Conservation (phyloP, 2,797 vertebrate species). For the Epinephelus coioides region DNA sequence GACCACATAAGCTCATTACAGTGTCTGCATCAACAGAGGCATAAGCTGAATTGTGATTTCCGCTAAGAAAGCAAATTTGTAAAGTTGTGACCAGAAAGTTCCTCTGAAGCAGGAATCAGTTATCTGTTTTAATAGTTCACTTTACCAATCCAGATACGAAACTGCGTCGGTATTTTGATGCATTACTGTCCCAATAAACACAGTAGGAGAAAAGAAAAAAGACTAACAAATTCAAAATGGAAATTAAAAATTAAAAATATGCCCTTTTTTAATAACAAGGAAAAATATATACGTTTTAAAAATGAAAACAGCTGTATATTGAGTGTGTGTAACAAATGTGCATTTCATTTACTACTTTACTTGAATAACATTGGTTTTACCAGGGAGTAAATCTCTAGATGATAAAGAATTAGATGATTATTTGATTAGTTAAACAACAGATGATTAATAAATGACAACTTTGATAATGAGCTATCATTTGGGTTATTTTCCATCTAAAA, state of each 20-base stretch:
- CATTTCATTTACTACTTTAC: too few relatives aligned
- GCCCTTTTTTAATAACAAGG: too few relatives aligned
- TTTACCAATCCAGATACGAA: background rate
- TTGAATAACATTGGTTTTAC: too few relatives aligned
- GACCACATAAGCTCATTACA: constrained; percentile 44
- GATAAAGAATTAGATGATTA: background rate
- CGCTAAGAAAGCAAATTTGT: background rate
- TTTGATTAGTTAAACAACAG: background rate
- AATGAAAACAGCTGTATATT: too few relatives aligned
- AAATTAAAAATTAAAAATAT: background rate
- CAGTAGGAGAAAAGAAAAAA: background rate
- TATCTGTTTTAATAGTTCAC: background rate
- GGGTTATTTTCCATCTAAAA: too few relatives aligned
- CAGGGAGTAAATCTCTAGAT: too few relatives aligned
- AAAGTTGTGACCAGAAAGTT: background rate
- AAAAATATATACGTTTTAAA: too few relatives aligned
- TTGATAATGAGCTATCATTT: too few relatives aligned
- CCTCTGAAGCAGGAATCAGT: background rate
- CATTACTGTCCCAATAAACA: too few relatives aligned
- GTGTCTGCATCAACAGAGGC: constrained; percentile 13
- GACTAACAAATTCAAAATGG: background rate
- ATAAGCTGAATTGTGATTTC: constrained; percentile 7
- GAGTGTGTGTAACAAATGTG: too few relatives aligned
- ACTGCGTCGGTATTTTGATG: background rate
- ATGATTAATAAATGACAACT: too few relatives aligned